Evolutionary conservation across 2,113 vertebrate genomes (phyloP).

Genomic region (Lagopus leucura): DNA sequence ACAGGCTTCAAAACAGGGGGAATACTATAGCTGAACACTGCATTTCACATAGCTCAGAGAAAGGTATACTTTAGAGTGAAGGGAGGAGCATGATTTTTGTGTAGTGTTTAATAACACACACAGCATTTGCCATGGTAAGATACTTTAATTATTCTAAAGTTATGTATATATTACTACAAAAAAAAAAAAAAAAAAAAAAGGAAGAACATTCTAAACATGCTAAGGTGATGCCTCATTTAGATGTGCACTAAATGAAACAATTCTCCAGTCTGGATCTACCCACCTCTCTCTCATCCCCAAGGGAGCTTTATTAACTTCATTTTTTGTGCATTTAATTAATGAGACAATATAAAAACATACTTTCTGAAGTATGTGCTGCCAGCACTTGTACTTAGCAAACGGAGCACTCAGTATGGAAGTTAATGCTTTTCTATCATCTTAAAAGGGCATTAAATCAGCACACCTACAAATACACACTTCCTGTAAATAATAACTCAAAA

Average conservation of each 20-base stretch:
- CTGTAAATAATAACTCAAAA: slow-evolving; percentile 36
- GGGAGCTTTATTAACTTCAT: too few relatives aligned
- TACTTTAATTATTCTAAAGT: neutral
- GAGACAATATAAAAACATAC: neutral
- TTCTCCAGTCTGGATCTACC: neutral
- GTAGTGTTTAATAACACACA: neutral
- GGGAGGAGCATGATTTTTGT: neutral
- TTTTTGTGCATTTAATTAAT: neutral
- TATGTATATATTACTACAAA: neutral
- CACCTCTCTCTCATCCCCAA: neutral
- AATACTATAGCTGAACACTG: neutral
- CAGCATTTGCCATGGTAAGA: neutral
- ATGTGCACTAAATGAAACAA: neutral
- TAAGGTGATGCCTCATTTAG: neutral
- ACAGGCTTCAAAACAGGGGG: neutral
- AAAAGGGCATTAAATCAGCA: slow-evolving; percentile 8
- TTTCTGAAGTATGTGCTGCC: neutral
- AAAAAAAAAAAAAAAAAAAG: too few relatives aligned
- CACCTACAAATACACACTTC: neutral
- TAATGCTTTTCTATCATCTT: neutral
- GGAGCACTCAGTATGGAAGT: neutral
- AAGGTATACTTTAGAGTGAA: neutral
- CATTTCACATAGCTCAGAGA: neutral
- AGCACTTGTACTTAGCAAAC: neutral
- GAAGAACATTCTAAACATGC: too few relatives aligned